Evolutionary conservation across 2,888 invertebrate species (phyloP), one percentile per base, ranked within the genome.

Genomic region (Diplazon laetatorius): DNA sequence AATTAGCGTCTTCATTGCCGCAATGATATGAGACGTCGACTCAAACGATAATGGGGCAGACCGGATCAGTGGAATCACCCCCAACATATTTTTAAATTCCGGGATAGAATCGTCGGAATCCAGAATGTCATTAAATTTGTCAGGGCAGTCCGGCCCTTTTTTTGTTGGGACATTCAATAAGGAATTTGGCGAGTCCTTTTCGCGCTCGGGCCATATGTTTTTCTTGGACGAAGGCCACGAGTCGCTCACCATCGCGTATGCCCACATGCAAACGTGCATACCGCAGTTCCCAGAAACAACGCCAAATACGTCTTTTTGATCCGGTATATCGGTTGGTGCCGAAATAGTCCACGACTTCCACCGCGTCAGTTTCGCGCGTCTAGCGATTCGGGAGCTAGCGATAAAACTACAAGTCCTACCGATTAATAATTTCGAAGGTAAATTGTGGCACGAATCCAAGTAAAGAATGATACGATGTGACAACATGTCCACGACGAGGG

Each of bases 261-360:
- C 65, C 65, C 65, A 73, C 25, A 44, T 52, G 14, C 65, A 59
- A 3, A 59, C 10, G 16, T 59, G 69, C 25, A 65, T n/a, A n/a
- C 65, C 71, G 22, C 71, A 71, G 42, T 71, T 71, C 18, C 71
- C 71, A n/a, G 35, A 60, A 4, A 62, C n/a, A 1, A 16, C 60
- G 8, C 71, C 71, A n/a, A 35, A 0, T 0, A 22, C 22, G 37
- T 57, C 6, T 9, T 3, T 6, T 16, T 66, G 66, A 3, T 52
- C 5, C 22, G 52, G 55, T 18, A 42, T 66, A 25, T 66, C 44
- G 5, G 50, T 50, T 0, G 50, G 50, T 50, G 50, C 50, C n/a
- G 50, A 50, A 22, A 50, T 9, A 9, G 3, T 25, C 55, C 55
- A 66, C 25, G 5, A 6, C 37, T 55, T 55, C 66, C 66, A 66